phyloP scores from a whole-genome alignment of 1,140 invertebrate genomes.

The Drosophila quadrilineata region DNA sequence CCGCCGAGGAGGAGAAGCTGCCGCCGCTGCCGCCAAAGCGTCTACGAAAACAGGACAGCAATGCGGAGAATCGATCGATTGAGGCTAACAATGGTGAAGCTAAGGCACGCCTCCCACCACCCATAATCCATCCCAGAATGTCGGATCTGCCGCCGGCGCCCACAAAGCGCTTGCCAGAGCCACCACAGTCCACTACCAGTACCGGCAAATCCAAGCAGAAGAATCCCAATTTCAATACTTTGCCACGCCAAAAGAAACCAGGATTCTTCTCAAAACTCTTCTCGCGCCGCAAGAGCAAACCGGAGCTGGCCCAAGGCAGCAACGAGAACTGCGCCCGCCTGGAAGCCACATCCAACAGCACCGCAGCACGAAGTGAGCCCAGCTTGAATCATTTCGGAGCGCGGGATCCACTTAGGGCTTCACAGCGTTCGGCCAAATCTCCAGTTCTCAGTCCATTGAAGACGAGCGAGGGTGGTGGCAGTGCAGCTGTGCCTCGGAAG shows the following conservation, averaged over 20 bases:
- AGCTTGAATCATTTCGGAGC: slow-evolving; percentile 55
- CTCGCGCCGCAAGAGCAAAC: slow-evolving; percentile 82
- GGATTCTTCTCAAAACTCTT: slow-evolving; percentile 87
- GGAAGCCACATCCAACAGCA: slow-evolving; percentile 39
- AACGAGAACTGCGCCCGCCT: slow-evolving; percentile 25
- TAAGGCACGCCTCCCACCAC: slow-evolving; percentile 74
- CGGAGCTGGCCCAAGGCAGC: slow-evolving; percentile 58
- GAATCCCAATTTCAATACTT: slow-evolving; percentile 80
- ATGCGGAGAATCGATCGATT: slow-evolving; percentile 67
- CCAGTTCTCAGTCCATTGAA: slow-evolving; percentile 46
- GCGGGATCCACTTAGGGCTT: slow-evolving; percentile 64
- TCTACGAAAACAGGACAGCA: slow-evolving; percentile 84
- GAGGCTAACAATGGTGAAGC: slow-evolving; percentile 56
- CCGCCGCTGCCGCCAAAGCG: slow-evolving; percentile 91
- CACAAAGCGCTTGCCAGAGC: slow-evolving; percentile 81
- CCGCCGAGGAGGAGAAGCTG: slow-evolving; percentile 84
- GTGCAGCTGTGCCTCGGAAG: slow-evolving; percentile 21
- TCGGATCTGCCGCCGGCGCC: slow-evolving; percentile 71
- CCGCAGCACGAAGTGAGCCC: slow-evolving; percentile 57
- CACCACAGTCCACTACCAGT: slow-evolving; percentile 58
- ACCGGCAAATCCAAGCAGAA: too few relatives aligned
- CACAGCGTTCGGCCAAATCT: slow-evolving; percentile 57
- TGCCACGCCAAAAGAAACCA: slow-evolving; percentile 84
- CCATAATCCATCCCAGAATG: slow-evolving; percentile 57
- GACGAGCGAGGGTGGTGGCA: neutral